Conservation (phyloP, 2,113 vertebrate species). For the Gymnocephalus cernua region DNA sequence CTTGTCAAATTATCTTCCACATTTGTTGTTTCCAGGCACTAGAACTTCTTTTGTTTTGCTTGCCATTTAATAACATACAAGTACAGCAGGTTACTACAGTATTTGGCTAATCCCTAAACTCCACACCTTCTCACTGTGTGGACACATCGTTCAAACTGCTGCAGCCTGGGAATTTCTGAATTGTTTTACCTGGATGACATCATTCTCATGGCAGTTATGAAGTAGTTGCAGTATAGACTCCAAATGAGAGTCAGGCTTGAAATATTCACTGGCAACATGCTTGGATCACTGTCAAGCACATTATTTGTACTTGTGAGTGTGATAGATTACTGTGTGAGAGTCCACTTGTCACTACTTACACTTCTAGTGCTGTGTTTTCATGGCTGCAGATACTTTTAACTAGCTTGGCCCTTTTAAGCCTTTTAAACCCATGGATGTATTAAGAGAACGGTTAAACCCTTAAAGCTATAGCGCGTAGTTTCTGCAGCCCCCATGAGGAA, state of each 20-base stretch:
- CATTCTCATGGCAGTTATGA: neutral
- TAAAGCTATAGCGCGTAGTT: too few relatives aligned
- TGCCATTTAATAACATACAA: neutral
- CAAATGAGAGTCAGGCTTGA: neutral
- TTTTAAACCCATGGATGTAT: too few relatives aligned
- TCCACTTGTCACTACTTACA: neutral
- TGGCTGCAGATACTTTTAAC: neutral
- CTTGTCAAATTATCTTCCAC: too few relatives aligned
- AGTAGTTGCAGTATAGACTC: neutral
- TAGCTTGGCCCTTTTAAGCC: neutral
- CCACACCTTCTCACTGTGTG: neutral
- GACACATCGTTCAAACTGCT: neutral
- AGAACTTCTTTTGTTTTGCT: too few relatives aligned
- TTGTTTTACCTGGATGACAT: neutral
- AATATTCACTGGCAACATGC: neutral
- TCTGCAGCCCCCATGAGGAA: too few relatives aligned
- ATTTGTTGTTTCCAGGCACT: too few relatives aligned
- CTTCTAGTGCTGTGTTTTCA: neutral
- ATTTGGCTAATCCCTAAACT: neutral
- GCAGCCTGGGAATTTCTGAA: neutral
- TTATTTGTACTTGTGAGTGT: neutral
- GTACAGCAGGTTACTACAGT: neutral
- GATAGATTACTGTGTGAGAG: neutral
- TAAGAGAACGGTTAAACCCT: too few relatives aligned
- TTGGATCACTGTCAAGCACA: neutral